Conservation (phyloP, 1,140 invertebrate species). For the Gryllus bimaculatus region DNA sequence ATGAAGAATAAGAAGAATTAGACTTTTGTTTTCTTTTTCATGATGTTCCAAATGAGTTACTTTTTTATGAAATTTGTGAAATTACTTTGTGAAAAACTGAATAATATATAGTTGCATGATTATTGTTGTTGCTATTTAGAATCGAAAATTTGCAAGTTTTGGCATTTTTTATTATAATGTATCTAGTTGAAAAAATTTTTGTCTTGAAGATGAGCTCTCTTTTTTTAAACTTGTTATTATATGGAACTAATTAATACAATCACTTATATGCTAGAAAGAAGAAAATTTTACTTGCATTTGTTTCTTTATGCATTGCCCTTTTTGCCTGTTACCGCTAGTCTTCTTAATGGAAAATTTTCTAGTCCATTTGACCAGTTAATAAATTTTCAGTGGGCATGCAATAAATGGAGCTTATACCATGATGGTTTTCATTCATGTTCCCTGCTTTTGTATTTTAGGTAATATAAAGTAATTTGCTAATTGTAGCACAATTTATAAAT, state of each 20-base stretch:
- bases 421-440: not conserved
- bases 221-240: not conserved
- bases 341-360: constrained; percentile 14
- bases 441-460: constrained; percentile 3
- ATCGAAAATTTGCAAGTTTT: not conserved
- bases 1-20: not conserved
- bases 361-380: constrained; percentile 12
- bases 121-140: constrained; percentile 11
- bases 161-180: constrained; percentile 14
- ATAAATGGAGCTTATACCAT: not conserved
- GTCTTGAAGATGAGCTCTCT: not conserved
- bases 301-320: not conserved
- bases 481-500: not conserved
- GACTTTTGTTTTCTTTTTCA: constrained; percentile 5
- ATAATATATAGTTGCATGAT: constrained; percentile 12
- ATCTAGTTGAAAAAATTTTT: not conserved
- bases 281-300: not conserved
- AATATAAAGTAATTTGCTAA: not conserved
- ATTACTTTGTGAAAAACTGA: not conserved
- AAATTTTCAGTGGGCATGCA: constrained; percentile 7
- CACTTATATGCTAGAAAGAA: not conserved
- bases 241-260: not conserved
- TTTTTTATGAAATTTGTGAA: not conserved
- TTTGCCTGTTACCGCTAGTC: constrained; percentile 10
- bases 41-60: not conserved